phyloP scores from a whole-genome alignment of 92 coral and sea anemone species.

The Metridium senile region DNA sequence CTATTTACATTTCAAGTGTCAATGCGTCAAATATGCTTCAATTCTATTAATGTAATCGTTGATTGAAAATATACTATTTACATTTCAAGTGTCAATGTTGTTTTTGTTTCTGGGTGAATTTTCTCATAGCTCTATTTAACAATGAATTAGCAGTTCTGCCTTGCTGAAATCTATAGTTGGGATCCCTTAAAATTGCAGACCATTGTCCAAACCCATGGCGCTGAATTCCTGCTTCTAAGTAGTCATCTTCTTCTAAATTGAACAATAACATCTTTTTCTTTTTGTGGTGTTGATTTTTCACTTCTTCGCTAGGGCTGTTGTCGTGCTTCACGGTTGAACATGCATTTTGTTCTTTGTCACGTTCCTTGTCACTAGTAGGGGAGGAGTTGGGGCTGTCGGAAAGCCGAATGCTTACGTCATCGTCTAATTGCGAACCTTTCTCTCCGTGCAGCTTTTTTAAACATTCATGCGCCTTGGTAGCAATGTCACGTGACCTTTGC shows the following conservation, averaged over 20 bases:
- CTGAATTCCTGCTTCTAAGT: conserved; percentile 14
- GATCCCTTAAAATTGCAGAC: no score
- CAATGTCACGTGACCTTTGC: conserved; percentile 37
- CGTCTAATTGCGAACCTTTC: conserved; percentile 15
- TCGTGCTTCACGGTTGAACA: background rate
- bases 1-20: no score
- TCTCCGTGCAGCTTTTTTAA: conserved; percentile 31
- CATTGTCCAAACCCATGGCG: no score
- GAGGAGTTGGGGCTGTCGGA: background rate
- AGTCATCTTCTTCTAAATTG: conserved; percentile 28
- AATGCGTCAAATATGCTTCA: no score
- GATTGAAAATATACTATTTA: no score
- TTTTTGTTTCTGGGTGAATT: no score
- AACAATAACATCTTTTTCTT: conserved; percentile 21
- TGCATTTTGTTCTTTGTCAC: no score
- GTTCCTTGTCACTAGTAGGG: background rate
- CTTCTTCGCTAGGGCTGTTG: no score
- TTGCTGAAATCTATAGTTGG: conserved; percentile 12
- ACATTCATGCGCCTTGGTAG: conserved; percentile 34
- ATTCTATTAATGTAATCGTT: no score
- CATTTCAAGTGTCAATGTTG: no score
- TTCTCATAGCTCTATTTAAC: no score
- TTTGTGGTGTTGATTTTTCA: no score
- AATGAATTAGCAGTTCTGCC: conserved; percentile 36
- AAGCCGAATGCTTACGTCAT: background rate